These are phyloP conservation scores for Crotalus tigris DNA, from an alignment of 2,113 vertebrate genomes.

Conservation along the genomic window DNA sequence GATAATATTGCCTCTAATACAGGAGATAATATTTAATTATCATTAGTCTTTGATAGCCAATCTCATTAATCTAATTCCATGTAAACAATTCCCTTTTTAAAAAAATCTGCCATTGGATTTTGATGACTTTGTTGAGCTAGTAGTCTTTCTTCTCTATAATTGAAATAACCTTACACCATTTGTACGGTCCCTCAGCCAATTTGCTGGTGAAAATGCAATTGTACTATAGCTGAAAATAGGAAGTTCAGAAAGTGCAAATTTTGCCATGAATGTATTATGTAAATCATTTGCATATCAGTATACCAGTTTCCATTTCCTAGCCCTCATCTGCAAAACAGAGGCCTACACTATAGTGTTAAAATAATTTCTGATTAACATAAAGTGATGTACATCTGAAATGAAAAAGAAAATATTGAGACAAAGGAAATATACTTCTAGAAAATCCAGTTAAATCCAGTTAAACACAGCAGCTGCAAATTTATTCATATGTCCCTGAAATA, in stretches of 20 bases:
- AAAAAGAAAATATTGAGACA: not conserved
- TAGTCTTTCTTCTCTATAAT: not conserved
- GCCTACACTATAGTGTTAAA: not conserved
- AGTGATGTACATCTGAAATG: not conserved
- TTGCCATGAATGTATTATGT: not conserved
- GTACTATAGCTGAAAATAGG: not conserved
- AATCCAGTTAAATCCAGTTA: not conserved
- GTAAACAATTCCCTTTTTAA: not conserved
- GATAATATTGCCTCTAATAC: not conserved
- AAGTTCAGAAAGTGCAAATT: not conserved
- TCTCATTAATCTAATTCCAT: not conserved
- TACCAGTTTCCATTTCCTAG: not conserved
- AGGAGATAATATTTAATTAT: not conserved
- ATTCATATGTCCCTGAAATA: not conserved
- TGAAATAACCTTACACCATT: not conserved
- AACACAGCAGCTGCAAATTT: not conserved
- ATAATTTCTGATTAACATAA: not conserved
- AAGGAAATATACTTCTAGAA: not conserved
- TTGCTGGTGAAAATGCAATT: not conserved
- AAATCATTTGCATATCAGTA: not conserved
- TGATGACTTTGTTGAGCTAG: not conserved
- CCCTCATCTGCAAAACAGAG: not conserved
- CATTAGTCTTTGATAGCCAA: not conserved
- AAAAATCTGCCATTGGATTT: not conserved
- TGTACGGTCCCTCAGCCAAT: not conserved